A percentile compares a stretch with the other conserved stretches of the same genome.
Evolutionary conservation across 2,888 invertebrate species (phyloP).

Genomic region (Aproaerema taeniolella): DNA sequence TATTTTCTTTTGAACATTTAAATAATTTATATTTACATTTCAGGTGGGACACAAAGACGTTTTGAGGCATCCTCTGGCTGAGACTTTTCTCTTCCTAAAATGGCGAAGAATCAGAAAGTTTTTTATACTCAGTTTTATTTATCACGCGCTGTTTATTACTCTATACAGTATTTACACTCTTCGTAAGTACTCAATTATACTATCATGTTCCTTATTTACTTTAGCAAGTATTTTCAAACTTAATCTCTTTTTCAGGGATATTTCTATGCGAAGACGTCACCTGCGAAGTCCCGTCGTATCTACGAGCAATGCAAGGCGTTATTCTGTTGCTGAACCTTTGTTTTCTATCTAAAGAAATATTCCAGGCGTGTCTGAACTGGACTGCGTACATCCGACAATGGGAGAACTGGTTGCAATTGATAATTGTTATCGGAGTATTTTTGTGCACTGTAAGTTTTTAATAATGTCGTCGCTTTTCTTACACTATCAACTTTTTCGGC

Average conservation of each 20-base stretch:
- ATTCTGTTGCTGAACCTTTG: conserved; percentile 80
- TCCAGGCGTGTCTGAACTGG: conserved; percentile 86
- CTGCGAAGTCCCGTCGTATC: conserved; percentile 55
- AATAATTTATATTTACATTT: conserved; percentile 18
- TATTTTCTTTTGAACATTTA: background rate
- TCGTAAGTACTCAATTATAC: conserved; percentile 75
- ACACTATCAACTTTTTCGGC: too few relatives aligned
- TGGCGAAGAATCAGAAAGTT: conserved; percentile 90
- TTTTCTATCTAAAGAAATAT: conserved; percentile 84
- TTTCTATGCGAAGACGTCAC: conserved; percentile 66
- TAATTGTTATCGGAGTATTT: conserved; percentile 84
- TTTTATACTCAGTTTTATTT: conserved; percentile 86
- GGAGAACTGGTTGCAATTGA: conserved; percentile 91
- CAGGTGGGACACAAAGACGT: conserved; percentile 86
- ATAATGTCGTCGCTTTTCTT: too few relatives aligned
- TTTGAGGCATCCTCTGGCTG: conserved; percentile 89
- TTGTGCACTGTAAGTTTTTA: conserved; percentile 77
- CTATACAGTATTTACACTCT: conserved; percentile 85
- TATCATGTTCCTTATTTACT: too few relatives aligned
- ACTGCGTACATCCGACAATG: conserved; percentile 85
- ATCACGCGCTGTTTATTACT: conserved; percentile 85
- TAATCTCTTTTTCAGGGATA: conserved; percentile 50
- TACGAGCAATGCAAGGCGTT: conserved; percentile 74
- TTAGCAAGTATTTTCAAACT: too few relatives aligned
- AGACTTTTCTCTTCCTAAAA: conserved; percentile 89